Base-by-base conservation (phyloP, 2,888 invertebrate species). In the Sminthurinus aureus region DNA sequence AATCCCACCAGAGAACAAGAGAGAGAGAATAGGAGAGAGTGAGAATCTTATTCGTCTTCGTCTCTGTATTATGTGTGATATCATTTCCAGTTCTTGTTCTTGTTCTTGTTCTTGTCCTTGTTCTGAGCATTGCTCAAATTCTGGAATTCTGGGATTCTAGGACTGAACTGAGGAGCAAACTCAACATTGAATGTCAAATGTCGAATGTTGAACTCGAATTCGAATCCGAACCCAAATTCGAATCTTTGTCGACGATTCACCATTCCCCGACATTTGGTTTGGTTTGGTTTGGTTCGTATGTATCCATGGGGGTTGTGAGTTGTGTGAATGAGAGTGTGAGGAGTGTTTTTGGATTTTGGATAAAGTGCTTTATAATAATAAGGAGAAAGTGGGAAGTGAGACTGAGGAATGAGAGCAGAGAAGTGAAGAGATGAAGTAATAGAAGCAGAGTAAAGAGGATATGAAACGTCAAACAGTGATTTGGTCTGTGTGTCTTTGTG, bases 391-490 rank as follows among this genome's bases (percentile, higher is more conserved):
- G 75, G 75, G 18, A 75, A 51, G 13, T 20, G 50, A 75, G 75
- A 75, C 75, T 18, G 50, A 26, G 74, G 26, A 22, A 3, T 22
- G 74, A 50, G 74, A 24, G 26, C 2, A 64, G 64, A n/a, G 64
- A 64, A 64, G 9, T 4, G 64, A n/a, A 9, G n/a, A 15, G 64
- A 22, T n/a, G 11, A 11, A 20, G 67, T 38, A 38, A 38, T 1
- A 20, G 67, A 67, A 67, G 26, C 58, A 64, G 18, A 58, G 79
- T 26, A 79, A 79, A 79, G 79, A 79, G 79, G 79, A 79, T 79
- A 79, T 79, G 79, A 79, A 69, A 79, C 80, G 80, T 80, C 80
- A 71, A 80, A 80, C 52, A 52, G 71, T 64, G 38, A 66, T 66
- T 78, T 66, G 22, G 12, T n/a, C 18, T 38, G 38, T 38, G 58